Base-by-base conservation (phyloP, 1,140 invertebrate genomes). In the Aphelenchoides fujianensis region DNA sequence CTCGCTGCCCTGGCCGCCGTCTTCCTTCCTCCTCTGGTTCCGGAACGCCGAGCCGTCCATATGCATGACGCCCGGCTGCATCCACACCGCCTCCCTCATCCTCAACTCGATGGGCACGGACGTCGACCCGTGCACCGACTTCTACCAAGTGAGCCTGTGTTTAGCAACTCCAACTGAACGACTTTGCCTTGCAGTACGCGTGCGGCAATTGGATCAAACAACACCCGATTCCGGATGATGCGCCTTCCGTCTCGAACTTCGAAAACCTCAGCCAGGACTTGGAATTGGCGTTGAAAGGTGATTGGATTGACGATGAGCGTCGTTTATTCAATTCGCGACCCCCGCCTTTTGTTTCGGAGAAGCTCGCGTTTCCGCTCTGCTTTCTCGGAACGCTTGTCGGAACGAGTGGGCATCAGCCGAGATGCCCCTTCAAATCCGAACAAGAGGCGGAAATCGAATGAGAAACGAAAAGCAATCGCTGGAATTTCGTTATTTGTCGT, bases 101-200 rank as follows among this genome's bases (percentile, higher is more conserved):
- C 72, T 83, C 48, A 84, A 83, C 32, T 84, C 82, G 0, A 86
- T 87, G 84, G 87, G 88, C 74, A 74, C 73, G 12, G 81, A 82
- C 9, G 83, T 86, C 0, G 84, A 75, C 66, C 88, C 88, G 0
- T 89, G 88, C 80, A 84, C 85, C 2, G 85, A 89, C 81, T 89
- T 89, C 78, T 88, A 86, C 77, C 75, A 86, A 53, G 52, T 89
- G 86, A 12, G 41, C 41, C 23, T 48, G 41, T 48, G 41, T 12
- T 23, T 16, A 48, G 41, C 23, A 23, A 48, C 12, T 48, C 12
- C n/a, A n/a, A n/a, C n/a, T 48, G 41, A n/a, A 23, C 41, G 23
- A 48, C 12, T 48, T 12, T 16, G 41, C 23, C 12, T 48, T 48
- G 41, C 12, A 48, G 23, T 48, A 48, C 70, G 87, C 88, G 1